Conservation (phyloP, 2,888 invertebrate genomes). For the Harpalus rubripes region DNA sequence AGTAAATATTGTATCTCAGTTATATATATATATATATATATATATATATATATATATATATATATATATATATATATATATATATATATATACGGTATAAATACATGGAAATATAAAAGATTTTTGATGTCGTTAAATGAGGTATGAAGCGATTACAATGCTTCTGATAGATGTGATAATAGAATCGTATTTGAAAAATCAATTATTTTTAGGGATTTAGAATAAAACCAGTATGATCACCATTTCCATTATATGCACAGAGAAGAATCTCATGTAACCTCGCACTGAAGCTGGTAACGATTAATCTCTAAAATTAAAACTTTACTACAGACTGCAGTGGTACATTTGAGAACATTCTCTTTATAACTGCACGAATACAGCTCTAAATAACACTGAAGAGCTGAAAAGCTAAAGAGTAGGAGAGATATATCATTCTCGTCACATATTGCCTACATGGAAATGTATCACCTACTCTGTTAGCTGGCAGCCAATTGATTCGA, state of each 20-base stretch:
- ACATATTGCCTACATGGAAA: background rate
- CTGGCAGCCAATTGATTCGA: background rate
- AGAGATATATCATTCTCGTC: background rate
- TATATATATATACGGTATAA: too few relatives aligned
- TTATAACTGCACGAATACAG: constrained; percentile 26
- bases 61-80: too few relatives aligned
- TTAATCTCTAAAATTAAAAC: constrained; percentile 53
- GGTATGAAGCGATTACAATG: too few relatives aligned
- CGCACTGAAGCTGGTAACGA: constrained; percentile 28
- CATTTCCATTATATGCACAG: constrained; percentile 29
- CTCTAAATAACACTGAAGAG: background rate
- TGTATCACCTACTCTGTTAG: background rate
- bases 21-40: too few relatives aligned
- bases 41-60: too few relatives aligned
- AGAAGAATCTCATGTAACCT: constrained; percentile 38
- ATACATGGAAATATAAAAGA: too few relatives aligned
- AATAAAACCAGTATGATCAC: constrained; percentile 15
- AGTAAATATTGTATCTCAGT: too few relatives aligned
- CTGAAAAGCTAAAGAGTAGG: background rate
- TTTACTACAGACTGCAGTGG: constrained; percentile 30
- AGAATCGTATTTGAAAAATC: constrained; percentile 9
- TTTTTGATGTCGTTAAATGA: background rate
- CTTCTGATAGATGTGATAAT: background rate
- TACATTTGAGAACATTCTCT: constrained; percentile 45
- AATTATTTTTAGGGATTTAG: constrained; percentile 25